A percentile compares a stretch with the other conserved stretches of the same genome.
Evolutionary conservation across 2,888 invertebrate genomes (phyloP).

Genomic region (Pseudolycoriella hygida): DNA sequence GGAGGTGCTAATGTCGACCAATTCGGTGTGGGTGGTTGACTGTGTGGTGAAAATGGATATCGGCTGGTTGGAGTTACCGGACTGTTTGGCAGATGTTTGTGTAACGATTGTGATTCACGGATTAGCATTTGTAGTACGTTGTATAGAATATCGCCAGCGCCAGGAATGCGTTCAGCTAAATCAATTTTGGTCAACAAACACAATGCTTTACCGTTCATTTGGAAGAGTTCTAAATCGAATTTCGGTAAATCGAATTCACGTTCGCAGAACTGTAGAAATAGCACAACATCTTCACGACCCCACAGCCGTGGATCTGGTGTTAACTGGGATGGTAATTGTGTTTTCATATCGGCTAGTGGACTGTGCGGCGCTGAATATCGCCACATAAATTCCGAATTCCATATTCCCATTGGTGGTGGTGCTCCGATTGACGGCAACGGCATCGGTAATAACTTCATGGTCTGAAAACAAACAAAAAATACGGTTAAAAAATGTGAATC

Average conservation of each 20-base stretch:
- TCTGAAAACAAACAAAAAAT: conserved; percentile 15
- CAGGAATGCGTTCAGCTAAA: conserved; percentile 78
- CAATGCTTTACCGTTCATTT: conserved; percentile 94
- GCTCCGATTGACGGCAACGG: conserved; percentile 52
- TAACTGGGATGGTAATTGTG: conserved; percentile 65
- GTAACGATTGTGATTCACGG: conserved; percentile 59
- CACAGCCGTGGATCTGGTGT: conserved; percentile 79
- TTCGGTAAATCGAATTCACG: conserved; percentile 81
- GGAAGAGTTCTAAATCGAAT: conserved; percentile 84
- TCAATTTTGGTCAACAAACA: conserved; percentile 80
- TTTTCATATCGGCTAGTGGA: conserved; percentile 68
- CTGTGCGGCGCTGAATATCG: conserved; percentile 67
- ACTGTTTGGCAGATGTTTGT: conserved; percentile 60
- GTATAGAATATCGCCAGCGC: conserved; percentile 84
- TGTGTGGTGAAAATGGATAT: conserved; percentile 64
- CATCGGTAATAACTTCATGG: conserved; percentile 50
- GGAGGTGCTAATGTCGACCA: conserved; percentile 41
- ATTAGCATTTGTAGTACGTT: conserved; percentile 81
- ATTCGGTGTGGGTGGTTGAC: conserved; percentile 64
- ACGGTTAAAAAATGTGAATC: conserved; percentile 1
- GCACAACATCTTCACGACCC: conserved; percentile 75
- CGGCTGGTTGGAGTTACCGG: conserved; percentile 71
- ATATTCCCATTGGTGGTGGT: conserved; percentile 63
- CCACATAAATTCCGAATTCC: conserved; percentile 70
- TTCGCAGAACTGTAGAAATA: conserved; percentile 82